Base-by-base conservation (phyloP, 2,888 invertebrate species). In the Catonia carolina region DNA sequence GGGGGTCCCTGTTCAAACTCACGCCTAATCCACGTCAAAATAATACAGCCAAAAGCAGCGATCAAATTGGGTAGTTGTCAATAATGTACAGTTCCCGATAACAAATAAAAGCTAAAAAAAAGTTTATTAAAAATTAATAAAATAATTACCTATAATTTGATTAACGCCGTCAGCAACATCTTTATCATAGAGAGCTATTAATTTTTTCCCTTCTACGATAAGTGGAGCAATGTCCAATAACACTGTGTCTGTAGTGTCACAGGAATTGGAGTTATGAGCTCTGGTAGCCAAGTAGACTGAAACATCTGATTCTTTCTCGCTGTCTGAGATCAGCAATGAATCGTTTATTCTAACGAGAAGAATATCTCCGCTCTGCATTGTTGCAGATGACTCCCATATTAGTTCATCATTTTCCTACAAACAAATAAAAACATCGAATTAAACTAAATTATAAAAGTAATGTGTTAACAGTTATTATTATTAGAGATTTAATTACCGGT, bases 141-240 rank as follows among this genome's bases (percentile, higher is more conserved):
- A 27, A n/a, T n/a, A n/a, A 8, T 37, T 14, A 84, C 84, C 85
- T 75, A 84, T 84, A 64, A 84, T 78, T 66, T 84, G 77, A 74
- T 85, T 85, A 69, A 82, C 81, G 62, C 85, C 85, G 70, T 84
- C 84, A 49, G 81, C 81, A 61, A 85, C 78, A 71, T 85, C 84
- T 72, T 84, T 84, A 70, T 85, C 85, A 68, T 84, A 84, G 23
- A 85, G 75, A 5, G 84, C 84, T 69, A 85, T 82, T 62, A 85
- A 76, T 67, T 84, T 83, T 65, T 74, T 74, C 45, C 81, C 81
- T 66, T 78, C 80, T 64, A 84, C 82, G 66, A 81, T 78, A 60
- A 84, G 75, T 10, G 84, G 84, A 49, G 83, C 83, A 65, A 84
- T 84, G 71, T 85, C 85, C 58, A 85, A 72, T 10, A 84, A 73